Evolutionary conservation across 2,797 vertebrate genomes (phyloP), one percentile per base, ranked within the genome.

Genomic region (Falco berigora): DNA sequence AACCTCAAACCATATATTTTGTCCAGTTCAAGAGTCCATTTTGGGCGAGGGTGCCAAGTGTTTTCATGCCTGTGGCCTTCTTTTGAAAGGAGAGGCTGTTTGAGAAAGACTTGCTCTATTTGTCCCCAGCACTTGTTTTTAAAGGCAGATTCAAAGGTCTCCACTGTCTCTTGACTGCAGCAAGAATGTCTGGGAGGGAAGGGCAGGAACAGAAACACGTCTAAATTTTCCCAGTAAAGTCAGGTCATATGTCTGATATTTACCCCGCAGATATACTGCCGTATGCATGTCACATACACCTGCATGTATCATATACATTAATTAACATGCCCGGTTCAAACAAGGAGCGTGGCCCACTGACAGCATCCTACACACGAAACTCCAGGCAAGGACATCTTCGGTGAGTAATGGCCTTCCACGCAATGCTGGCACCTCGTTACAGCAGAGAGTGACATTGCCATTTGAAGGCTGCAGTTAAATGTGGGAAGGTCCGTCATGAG

Each of bases 11-110:
- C 30, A 59, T 83, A 38, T 66, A 69, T 78, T 81, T 89, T 73
- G 44, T 89, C 67, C 86, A 89, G 95, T 89, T 89, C 94, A 95
- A 95, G 77, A 96, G 95, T 95, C 90, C 95, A 88, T 88, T 84
- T 86, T 81, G 84, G 77, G n/a, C 71, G 79, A 94, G 52, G 40
- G 7, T 89, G 72, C 44, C 61, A 94, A 79, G 56, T 76, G 52
- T 52, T 78, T 94, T 93, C n/a, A 7, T 81, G 28, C 34, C n/a
- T 91, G 12, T 71, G 47, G 55, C 42, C 62, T 84, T 72, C 80
- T 88, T 96, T 84, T 77, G 74, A 87, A 96, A 73, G 1, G 9
- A 66, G 55, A 84, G 76, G 64, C 36, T 91, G 36, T 87, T 93
- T 88, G 63, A 95, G 56, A 93, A 91, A 88, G 58, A 69, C 22